Conservation (phyloP, 2,797 vertebrate genomes). For the Centroberyx gerrardi region DNA sequence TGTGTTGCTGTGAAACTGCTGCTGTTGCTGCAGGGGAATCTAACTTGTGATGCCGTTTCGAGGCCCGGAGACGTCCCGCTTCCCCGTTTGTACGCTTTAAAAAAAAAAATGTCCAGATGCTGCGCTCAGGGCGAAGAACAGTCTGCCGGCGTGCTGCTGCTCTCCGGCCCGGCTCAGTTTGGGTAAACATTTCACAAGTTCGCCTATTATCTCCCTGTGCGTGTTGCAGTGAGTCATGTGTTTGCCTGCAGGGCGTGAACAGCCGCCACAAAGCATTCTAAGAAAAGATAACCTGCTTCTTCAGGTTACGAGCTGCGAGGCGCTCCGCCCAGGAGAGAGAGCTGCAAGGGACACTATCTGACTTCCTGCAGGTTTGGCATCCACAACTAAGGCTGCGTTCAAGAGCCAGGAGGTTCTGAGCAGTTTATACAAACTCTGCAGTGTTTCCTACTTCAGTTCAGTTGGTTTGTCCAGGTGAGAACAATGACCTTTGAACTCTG, state of each 20-base stretch:
- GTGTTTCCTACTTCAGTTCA: neutral
- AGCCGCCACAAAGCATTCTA: conserved; percentile 38
- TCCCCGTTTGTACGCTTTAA: too few species aligned
- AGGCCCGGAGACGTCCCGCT: neutral
- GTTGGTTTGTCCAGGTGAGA: too few species aligned
- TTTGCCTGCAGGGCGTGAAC: conserved; percentile 73
- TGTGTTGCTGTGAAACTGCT: neutral
- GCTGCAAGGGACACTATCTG: neutral
- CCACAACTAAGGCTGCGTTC: neutral
- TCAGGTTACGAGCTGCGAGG: conserved; percentile 33
- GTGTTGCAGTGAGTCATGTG: conserved; percentile 60
- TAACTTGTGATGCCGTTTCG: conserved; percentile 1
- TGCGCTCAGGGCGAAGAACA: too few species aligned
- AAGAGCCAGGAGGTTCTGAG: neutral
- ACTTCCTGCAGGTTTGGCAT: neutral
- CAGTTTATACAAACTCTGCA: conserved; percentile 5
- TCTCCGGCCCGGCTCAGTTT: conserved; percentile 22
- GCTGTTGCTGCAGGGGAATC: neutral
- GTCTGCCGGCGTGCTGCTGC: too few species aligned
- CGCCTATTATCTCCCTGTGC: conserved; percentile 55
- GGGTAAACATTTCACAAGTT: conserved; percentile 65
- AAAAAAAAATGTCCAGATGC: too few species aligned
- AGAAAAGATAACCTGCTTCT: conserved; percentile 47
- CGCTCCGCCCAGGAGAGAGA: neutral
- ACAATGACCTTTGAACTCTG: too few species aligned